phyloP scores from a whole-genome alignment of 2,797 vertebrate genomes.

The Cossypha heuglini region DNA sequence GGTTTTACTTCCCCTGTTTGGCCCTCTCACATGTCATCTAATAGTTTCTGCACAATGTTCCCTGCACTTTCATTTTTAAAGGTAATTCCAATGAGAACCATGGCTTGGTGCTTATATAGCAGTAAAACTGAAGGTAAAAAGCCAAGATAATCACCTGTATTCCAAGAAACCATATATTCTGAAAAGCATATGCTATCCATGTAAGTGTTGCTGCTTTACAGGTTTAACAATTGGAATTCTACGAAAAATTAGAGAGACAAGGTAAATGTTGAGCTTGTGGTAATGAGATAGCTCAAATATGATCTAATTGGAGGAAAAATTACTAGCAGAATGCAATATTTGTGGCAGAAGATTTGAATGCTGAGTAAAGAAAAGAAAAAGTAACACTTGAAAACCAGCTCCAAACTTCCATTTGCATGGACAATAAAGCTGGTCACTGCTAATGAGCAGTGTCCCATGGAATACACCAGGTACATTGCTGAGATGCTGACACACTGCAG shows the following conservation, averaged over 20 bases:
- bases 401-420: neutral
- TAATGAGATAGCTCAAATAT: neutral
- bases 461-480: neutral
- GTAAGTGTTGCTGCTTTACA: neutral
- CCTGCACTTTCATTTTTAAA: neutral
- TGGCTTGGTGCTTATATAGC: neutral
- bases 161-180: neutral
- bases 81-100: neutral
- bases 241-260: neutral
- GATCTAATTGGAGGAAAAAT: neutral
- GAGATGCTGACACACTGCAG: neutral
- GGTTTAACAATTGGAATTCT: neutral
- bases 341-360: neutral
- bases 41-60: neutral
- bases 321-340: neutral
- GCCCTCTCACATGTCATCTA: rapidly evolving
- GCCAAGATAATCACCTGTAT: neutral
- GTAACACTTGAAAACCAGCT: neutral
- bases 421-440: neutral
- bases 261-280: neutral
- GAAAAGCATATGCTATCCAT: rapidly evolving
- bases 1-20: neutral
- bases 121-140: neutral
- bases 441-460: neutral
- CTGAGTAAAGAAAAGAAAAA: neutral